Evolutionary conservation across 1,140 invertebrate genomes (phyloP).

Genomic region (Camponotus pennsylvanicus): DNA sequence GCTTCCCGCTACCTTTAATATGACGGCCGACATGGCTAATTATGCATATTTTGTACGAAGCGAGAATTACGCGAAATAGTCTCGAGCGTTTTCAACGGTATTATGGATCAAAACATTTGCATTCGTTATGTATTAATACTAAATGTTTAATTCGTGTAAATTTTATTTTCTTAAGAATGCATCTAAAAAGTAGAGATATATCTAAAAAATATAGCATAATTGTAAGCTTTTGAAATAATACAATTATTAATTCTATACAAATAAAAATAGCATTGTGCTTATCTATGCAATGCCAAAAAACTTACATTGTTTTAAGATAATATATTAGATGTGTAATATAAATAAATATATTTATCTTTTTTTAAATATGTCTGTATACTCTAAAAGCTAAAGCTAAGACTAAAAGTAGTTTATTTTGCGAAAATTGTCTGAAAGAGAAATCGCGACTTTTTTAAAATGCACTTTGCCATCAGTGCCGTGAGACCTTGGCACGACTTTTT

Average conservation of each 20-base stretch:
- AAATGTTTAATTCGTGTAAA: too few relatives aligned
- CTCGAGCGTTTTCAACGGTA: neutral
- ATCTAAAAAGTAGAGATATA: too few relatives aligned
- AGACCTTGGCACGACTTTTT: constrained; percentile 63
- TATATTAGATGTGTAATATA: neutral
- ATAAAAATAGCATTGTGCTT: too few relatives aligned
- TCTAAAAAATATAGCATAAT: too few relatives aligned
- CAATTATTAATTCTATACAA: too few relatives aligned
- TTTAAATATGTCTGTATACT: neutral
- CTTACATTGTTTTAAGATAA: too few relatives aligned
- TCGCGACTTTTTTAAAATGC: constrained; percentile 31
- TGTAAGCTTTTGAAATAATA: too few relatives aligned
- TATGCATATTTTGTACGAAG: constrained; percentile 21
- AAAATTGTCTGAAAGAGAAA: neutral
- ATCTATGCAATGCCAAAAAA: too few relatives aligned
- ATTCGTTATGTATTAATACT: neutral
- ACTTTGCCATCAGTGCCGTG: neutral
- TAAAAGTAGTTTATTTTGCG: neutral
- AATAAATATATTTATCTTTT: neutral
- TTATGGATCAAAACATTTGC: neutral
- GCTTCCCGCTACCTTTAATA: constrained; percentile 21
- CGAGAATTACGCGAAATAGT: constrained; percentile 18
- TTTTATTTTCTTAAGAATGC: too few relatives aligned
- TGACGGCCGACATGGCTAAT: constrained; percentile 41
- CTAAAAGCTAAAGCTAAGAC: neutral